Evolutionary conservation across 2,113 vertebrate genomes (phyloP).

Genomic region (Pelecanoides urinatrix): DNA sequence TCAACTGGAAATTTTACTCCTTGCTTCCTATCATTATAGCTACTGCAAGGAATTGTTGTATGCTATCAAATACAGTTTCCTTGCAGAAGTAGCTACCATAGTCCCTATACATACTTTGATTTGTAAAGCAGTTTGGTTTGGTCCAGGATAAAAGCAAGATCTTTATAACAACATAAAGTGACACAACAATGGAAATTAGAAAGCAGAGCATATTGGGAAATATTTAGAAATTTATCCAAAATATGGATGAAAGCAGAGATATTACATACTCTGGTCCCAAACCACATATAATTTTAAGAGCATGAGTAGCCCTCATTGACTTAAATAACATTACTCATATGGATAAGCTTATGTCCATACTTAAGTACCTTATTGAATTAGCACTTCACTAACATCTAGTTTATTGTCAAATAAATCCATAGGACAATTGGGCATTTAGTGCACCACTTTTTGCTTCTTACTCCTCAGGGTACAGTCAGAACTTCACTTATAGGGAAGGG

Average conservation of each 20-base stretch:
- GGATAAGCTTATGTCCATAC: neutral
- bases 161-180: neutral
- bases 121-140: neutral
- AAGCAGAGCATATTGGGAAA: neutral
- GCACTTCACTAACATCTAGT: neutral
- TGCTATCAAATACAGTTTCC: neutral
- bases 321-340: neutral
- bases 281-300: neutral
- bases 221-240: neutral
- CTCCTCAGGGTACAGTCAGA: neutral
- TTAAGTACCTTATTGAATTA: neutral
- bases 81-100: neutral
- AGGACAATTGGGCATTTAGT: neutral
- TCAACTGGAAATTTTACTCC: neutral
- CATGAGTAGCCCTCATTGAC: neutral
- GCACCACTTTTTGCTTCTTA: neutral
- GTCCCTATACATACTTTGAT: neutral
- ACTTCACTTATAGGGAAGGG: neutral
- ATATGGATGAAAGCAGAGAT: neutral
- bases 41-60: neutral
- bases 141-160: neutral
- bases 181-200: neutral
- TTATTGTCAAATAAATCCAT: neutral
- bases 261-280: neutral
- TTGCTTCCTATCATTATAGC: neutral